Evolutionary conservation across 2,888 invertebrate species (phyloP).

Genomic region (Chouioia cunea): DNA sequence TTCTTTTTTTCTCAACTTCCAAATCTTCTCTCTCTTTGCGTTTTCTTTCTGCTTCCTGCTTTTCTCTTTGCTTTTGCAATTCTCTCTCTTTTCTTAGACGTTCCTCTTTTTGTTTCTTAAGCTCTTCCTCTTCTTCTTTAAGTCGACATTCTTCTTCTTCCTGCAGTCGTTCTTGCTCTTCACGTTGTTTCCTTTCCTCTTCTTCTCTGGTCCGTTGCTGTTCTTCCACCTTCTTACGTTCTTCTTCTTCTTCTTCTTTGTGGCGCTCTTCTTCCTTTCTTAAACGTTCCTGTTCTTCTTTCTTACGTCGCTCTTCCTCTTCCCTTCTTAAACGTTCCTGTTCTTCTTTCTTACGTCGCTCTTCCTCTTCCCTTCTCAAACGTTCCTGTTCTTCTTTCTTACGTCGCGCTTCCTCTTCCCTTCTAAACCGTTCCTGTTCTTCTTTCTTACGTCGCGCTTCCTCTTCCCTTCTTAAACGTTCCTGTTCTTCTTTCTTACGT

Average conservation of each 20-base stretch:
- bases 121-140: constrained; percentile 18
- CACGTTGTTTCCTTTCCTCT: neutral
- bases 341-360: constrained; percentile 4
- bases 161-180: neutral
- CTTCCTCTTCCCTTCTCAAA: neutral
- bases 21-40: neutral
- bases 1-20: constrained; percentile 25
- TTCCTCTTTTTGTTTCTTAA: neutral
- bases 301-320: constrained; percentile 8
- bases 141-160: constrained; percentile 16
- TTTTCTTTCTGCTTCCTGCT: constrained; percentile 12
- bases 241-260: neutral
- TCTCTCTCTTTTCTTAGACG: constrained; percentile 2
- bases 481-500: constrained; percentile 6
- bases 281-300: constrained; percentile 18
- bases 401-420: constrained; percentile 21
- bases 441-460: constrained; percentile 10
- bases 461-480: constrained; percentile 14
- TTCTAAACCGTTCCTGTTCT: constrained; percentile 6
- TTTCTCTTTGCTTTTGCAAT: constrained; percentile 8
- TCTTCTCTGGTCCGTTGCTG: neutral
- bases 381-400: constrained; percentile 9
- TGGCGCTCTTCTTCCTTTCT: constrained; percentile 6
- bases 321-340: neutral
- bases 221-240: constrained; percentile 7